Conservation (phyloP, 2,797 vertebrate species). For the Hydrocynus forskahlii region DNA sequence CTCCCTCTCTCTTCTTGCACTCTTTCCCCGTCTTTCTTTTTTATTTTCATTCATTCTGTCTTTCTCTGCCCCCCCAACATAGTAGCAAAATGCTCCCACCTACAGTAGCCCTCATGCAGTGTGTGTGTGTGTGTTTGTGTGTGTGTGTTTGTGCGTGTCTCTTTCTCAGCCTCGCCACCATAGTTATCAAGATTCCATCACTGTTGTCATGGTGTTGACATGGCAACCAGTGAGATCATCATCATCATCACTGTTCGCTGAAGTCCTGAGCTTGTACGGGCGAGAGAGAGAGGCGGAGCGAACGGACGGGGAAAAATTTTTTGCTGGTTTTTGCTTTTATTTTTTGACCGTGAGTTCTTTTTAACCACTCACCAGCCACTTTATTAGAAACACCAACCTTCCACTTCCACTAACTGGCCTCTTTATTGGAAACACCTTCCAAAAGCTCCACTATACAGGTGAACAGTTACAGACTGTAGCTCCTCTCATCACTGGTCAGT, state of each 20-base stretch:
- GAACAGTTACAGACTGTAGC: background rate
- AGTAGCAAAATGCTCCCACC: no score
- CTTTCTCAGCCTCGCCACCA: background rate
- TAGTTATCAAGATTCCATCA: constrained; percentile 61
- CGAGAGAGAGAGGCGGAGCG: background rate
- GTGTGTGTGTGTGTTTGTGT: background rate
- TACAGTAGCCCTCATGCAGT: background rate
- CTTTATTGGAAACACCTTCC: no score
- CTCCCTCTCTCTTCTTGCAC: background rate
- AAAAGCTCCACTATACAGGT: no score
- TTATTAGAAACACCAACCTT: background rate
- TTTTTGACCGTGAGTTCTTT: no score
- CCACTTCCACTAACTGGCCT: no score
- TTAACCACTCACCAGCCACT: background rate
- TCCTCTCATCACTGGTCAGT: no score
- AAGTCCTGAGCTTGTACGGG: background rate
- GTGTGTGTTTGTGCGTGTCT: background rate
- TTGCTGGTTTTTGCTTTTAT: no score
- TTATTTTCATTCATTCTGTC: background rate
- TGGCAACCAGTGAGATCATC: constrained; percentile 67
- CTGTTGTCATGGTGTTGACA: constrained; percentile 72
- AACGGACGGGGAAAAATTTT: background rate
- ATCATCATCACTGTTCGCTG: constrained; percentile 23
- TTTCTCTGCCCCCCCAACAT: background rate
- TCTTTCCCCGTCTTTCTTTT: background rate